phyloP scores from a whole-genome alignment of 2,888 invertebrate species.

The Thyatira batis region DNA sequence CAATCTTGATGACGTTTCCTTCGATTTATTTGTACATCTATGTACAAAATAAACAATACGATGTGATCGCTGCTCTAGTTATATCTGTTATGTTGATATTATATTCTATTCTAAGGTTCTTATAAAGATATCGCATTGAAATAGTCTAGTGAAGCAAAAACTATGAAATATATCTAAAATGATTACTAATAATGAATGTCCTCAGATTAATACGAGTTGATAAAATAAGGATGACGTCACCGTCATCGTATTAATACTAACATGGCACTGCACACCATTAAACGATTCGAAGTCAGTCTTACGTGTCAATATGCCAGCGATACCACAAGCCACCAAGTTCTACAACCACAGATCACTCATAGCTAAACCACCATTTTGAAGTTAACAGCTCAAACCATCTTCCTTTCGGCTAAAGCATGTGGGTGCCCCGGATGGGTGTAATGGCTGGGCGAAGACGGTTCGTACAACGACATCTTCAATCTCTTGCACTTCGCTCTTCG shows the following conservation, averaged over 20 bases:
- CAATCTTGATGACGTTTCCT: constrained; percentile 44
- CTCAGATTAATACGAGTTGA: constrained; percentile 58
- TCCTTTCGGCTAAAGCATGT: constrained; percentile 79
- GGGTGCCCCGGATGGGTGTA: constrained; percentile 81
- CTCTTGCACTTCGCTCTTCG: constrained; percentile 99
- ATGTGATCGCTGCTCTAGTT: constrained; percentile 50
- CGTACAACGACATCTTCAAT: constrained; percentile 94
- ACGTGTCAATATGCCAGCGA: constrained; percentile 50
- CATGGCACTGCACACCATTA: constrained; percentile 78
- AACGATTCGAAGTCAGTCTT: constrained; percentile 75
- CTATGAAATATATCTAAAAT: constrained; percentile 43
- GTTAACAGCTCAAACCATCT: constrained; percentile 60
- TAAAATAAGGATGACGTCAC: constrained; percentile 41
- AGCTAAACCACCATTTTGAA: background rate
- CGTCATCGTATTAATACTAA: constrained; percentile 67
- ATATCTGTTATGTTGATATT: constrained; percentile 31
- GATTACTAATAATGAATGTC: constrained; percentile 48
- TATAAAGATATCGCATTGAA: constrained; percentile 37
- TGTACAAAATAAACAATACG: constrained; percentile 49
- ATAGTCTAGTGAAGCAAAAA: constrained; percentile 43
- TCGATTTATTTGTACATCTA: constrained; percentile 51
- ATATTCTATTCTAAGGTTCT: constrained; percentile 17
- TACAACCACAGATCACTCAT: constrained; percentile 15
- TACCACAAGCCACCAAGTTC: constrained; percentile 28
- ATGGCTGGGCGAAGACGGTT: constrained; percentile 85